phyloP scores from a whole-genome alignment of 1,140 invertebrate species.

The Drosophila eugracilis region DNA sequence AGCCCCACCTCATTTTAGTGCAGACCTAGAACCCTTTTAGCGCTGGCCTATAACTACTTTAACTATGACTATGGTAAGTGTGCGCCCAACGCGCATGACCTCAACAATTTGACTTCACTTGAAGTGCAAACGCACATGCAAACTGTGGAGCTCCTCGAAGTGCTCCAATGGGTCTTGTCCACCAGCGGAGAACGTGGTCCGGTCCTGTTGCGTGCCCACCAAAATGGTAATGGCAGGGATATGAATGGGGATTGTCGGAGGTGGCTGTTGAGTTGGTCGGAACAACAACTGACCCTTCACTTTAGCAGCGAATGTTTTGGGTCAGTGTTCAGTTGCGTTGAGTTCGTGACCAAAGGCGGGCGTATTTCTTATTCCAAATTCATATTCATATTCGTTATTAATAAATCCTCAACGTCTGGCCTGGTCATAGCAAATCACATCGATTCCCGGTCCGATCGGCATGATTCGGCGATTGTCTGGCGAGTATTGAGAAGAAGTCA shows the following conservation, averaged over 20 bases:
- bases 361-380: conserved; percentile 51
- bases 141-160: conserved; percentile 16
- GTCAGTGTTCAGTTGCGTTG: conserved; percentile 79
- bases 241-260: conserved; percentile 3
- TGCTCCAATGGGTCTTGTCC: conserved; percentile 7
- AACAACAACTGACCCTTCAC: conserved; percentile 74
- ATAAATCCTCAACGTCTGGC: conserved; percentile 40
- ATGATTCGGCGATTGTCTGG: conserved; percentile 59
- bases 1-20: neutral
- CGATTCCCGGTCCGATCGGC: conserved; percentile 26
- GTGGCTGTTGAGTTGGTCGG: conserved; percentile 19
- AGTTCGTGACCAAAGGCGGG: conserved; percentile 77
- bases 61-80: conserved; percentile 48
- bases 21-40: conserved; percentile 62
- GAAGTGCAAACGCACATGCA: conserved; percentile 75
- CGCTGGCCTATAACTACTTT: conserved; percentile 42
- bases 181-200: conserved; percentile 15
- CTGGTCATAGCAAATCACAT: conserved; percentile 21
- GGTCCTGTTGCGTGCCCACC: conserved; percentile 73
- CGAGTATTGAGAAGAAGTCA: conserved; percentile 44
- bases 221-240: conserved; percentile 43
- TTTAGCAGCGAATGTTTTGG: conserved; percentile 59
- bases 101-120: conserved; percentile 77
- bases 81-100: conserved; percentile 80
- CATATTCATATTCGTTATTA: conserved; percentile 60